phyloP scores from a whole-genome alignment of 1,140 invertebrate species.

The Rhopalosiphum maidis region DNA sequence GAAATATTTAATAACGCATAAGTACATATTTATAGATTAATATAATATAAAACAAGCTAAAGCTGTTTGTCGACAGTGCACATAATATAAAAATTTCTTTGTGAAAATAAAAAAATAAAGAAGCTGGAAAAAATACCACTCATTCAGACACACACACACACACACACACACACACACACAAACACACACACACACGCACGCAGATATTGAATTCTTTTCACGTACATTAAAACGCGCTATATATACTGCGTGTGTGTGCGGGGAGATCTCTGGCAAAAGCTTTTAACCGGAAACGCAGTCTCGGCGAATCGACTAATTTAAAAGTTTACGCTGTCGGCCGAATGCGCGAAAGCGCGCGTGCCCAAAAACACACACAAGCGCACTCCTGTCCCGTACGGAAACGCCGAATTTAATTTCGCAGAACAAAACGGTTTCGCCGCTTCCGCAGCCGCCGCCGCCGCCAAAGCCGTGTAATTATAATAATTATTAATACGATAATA shows the following conservation, averaged over 20 bases:
- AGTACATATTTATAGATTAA: slow-evolving; percentile 16
- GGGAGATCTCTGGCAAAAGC: slow-evolving; percentile 11
- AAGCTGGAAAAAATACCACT: not conserved
- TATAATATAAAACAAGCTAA: not conserved
- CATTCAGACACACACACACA: not conserved
- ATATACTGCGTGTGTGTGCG: not conserved
- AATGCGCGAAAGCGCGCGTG: not conserved
- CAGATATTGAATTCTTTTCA: not conserved
- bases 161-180: not conserved
- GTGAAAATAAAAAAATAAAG: slow-evolving; percentile 15
- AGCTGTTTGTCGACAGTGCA: not conserved
- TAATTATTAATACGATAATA: slow-evolving; percentile 8
- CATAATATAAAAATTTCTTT: not conserved
- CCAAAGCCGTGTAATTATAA: not conserved
- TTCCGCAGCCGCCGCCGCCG: not conserved
- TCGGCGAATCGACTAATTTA: slow-evolving; percentile 15
- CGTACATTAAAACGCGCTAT: not conserved
- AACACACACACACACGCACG: not conserved
- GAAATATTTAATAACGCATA: slow-evolving; percentile 28
- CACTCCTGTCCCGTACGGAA: not conserved
- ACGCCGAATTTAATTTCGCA: slow-evolving; percentile 21
- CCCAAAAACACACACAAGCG: not conserved
- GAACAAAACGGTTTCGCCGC: not conserved
- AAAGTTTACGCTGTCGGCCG: slow-evolving; percentile 6
- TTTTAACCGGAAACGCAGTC: slow-evolving; percentile 20